Percentiles rank a stretch among this genome's conserved stretches.
Conservation (phyloP, 1,140 invertebrate species). For the Anastrepha ludens region DNA sequence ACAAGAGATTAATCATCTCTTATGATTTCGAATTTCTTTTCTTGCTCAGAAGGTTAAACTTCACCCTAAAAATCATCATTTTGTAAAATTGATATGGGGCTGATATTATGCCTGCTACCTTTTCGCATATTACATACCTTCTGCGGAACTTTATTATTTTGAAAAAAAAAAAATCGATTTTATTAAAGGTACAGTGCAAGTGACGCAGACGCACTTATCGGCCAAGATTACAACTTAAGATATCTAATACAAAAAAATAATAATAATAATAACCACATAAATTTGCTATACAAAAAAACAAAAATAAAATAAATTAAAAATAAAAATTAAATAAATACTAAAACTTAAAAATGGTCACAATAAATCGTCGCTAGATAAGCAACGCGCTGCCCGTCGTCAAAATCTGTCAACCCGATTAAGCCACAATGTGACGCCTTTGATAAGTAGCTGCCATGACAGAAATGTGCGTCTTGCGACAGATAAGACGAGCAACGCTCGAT, state of each 20-base stretch:
- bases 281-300: neutral
- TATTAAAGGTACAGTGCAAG: neutral
- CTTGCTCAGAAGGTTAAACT: no score
- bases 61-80: no score
- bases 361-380: neutral
- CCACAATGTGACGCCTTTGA: neutral
- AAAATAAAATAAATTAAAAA: neutral
- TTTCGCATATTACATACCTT: no score
- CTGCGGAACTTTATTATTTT: no score
- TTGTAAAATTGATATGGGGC: no score
- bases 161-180: no score
- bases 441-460: constrained; percentile 15
- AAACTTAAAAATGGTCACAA: neutral
- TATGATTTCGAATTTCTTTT: no score
- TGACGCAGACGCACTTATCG: neutral
- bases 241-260: neutral
- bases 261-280: neutral
- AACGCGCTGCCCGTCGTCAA: neutral
- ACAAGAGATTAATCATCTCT: no score
- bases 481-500: neutral
- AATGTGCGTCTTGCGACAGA: neutral
- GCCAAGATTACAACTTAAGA: neutral
- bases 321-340: neutral
- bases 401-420: neutral
- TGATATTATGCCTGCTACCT: no score